A percentile compares a stretch with the other conserved stretches of the same genome.
Evolutionary conservation across 2,113 vertebrate genomes (phyloP).

Genomic region (Otocyon megalotis): DNA sequence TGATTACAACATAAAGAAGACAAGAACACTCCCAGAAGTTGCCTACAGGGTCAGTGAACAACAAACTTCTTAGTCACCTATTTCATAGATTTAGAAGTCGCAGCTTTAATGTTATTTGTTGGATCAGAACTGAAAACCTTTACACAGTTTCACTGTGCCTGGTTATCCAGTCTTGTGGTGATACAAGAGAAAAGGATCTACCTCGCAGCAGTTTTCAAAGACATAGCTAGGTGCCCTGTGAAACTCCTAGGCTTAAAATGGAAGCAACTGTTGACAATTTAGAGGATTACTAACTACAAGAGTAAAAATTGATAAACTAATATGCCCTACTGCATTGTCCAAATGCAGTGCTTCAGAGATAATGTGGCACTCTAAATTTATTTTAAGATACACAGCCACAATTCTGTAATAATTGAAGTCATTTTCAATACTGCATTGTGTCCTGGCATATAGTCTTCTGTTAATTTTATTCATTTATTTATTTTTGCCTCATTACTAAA

Average conservation of each 20-base stretch:
- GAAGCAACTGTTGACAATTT: neutral
- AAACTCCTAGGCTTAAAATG: slow-evolving; percentile 15
- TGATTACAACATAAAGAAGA: neutral
- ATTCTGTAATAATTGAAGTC: slow-evolving; percentile 45
- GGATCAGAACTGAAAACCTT: neutral
- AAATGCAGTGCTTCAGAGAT: neutral
- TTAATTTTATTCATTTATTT: neutral
- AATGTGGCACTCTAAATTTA: slow-evolving; percentile 36
- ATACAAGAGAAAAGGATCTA: neutral
- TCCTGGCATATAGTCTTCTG: neutral
- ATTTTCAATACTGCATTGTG: neutral
- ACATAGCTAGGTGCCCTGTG: neutral
- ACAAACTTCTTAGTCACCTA: neutral
- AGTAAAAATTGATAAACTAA: neutral
- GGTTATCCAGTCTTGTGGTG: neutral
- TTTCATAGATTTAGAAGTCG: neutral
- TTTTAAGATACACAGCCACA: neutral
- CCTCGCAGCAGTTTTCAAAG: neutral
- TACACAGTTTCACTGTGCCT: neutral
- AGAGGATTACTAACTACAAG: neutral
- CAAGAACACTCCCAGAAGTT: neutral
- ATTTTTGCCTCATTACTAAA: slow-evolving; percentile 28
- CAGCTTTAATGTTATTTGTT: neutral
- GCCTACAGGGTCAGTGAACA: neutral
- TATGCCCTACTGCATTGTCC: neutral